Conservation (phyloP, 2,113 vertebrate species). For the Danionella cerebrum region DNA sequence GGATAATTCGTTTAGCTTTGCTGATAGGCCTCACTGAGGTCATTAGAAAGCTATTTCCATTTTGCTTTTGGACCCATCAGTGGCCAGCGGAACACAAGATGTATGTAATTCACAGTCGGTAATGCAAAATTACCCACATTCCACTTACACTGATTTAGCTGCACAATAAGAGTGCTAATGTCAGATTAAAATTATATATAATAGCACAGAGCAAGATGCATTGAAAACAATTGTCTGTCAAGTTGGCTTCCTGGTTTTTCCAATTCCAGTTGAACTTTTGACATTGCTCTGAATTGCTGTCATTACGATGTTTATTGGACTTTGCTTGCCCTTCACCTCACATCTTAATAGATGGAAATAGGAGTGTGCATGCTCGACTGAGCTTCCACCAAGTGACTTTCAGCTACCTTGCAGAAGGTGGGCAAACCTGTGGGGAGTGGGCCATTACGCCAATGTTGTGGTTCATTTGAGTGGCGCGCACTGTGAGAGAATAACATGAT, state of each 20-base stretch:
- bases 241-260: neutral
- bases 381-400: conserved; percentile 62
- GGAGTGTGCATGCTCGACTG: conserved; percentile 45
- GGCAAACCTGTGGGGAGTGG: conserved; percentile 58
- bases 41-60: conserved; percentile 68
- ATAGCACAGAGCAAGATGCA: neutral
- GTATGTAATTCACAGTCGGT: neutral
- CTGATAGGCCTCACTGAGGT: conserved; percentile 63
- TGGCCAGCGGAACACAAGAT: conserved; percentile 56
- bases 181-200: conserved; percentile 17
- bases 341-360: conserved; percentile 61
- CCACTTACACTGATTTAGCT: neutral
- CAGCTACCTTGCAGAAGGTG: conserved; percentile 64
- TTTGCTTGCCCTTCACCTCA: conserved; percentile 37
- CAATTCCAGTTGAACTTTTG: conserved; percentile 18
- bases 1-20: conserved; percentile 64
- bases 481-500: conserved; percentile 61
- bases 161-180: neutral
- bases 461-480: conserved; percentile 64
- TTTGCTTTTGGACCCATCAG: conserved; percentile 65
- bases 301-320: conserved; percentile 51
- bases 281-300: conserved; percentile 30
- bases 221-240: neutral
- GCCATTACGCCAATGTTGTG: conserved; percentile 59
- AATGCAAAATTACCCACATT: neutral